phyloP scores from a whole-genome alignment of 1,140 invertebrate genomes.

The Latrodectus geometricus region DNA sequence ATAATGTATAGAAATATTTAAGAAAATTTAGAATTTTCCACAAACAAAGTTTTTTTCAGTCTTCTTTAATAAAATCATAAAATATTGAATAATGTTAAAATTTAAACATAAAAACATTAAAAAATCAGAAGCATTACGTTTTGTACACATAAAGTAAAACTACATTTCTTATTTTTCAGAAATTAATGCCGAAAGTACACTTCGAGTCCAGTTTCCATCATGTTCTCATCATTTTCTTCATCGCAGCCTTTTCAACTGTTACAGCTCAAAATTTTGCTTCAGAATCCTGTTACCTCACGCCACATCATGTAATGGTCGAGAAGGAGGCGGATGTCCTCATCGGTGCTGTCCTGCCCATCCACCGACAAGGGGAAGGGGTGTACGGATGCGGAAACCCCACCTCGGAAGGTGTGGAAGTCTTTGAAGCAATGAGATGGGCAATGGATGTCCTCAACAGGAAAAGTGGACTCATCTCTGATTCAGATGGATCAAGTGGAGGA shows the following conservation, averaged over 20 bases:
- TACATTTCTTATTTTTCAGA: background rate
- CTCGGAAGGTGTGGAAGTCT: conserved; percentile 63
- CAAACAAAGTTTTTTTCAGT: too few relatives aligned
- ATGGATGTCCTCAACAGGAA: conserved; percentile 57
- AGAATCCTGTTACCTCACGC: background rate
- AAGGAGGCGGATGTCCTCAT: conserved; percentile 45
- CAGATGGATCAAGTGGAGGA: background rate
- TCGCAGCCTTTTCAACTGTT: background rate
- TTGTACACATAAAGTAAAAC: background rate
- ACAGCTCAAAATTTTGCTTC: background rate
- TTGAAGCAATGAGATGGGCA: conserved; percentile 66
- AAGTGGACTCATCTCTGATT: conserved; percentile 39
- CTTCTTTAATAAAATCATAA: too few relatives aligned
- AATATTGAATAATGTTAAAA: too few relatives aligned
- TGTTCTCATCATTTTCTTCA: background rate
- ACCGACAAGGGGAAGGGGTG: conserved; percentile 35
- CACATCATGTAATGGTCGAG: conserved; percentile 16
- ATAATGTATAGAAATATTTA: too few relatives aligned
- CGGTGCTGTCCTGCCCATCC: conserved; percentile 50
- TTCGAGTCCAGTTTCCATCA: background rate
- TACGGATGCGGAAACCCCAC: conserved; percentile 56
- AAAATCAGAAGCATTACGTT: too few relatives aligned
- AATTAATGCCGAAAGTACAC: background rate
- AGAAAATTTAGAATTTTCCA: too few relatives aligned
- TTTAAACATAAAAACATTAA: too few relatives aligned